Conservation (phyloP, 2,888 invertebrate genomes). For the Chironomus riparius region DNA sequence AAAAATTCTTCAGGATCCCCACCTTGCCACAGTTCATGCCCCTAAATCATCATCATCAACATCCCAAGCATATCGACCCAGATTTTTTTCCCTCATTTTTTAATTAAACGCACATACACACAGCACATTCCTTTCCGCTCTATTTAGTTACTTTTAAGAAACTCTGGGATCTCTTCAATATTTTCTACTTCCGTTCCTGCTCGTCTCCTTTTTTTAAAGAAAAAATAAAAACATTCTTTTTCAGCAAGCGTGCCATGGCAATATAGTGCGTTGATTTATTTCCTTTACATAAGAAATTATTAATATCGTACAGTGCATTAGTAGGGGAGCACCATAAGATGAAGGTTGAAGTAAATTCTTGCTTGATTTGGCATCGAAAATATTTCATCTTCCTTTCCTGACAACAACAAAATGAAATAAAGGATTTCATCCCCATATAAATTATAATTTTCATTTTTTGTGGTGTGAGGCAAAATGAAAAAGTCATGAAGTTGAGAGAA, state of each 20-base stretch:
- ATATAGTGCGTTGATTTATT: constrained; percentile 3
- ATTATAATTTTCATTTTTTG: background rate
- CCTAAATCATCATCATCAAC: background rate
- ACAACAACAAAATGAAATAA: background rate
- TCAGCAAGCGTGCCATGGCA: background rate
- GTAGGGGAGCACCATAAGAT: too few relatives aligned
- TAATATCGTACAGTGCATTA: background rate
- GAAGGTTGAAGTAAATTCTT: background rate
- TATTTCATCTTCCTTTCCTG: background rate
- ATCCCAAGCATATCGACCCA: background rate
- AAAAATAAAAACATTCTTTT: background rate
- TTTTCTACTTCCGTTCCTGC: too few relatives aligned
- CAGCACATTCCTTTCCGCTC: background rate
- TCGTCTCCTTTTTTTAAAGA: background rate
- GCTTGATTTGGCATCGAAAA: constrained; percentile 8
- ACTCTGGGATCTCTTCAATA: too few relatives aligned
- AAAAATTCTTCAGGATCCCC: too few relatives aligned
- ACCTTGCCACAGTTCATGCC: background rate
- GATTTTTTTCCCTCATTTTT: background rate
- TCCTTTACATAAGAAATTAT: background rate
- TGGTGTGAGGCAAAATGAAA: too few relatives aligned
- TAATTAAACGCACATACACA: background rate
- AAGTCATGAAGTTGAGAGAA: too few relatives aligned
- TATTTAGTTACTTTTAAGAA: background rate
- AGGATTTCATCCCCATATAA: background rate